These are phyloP conservation scores for Pollicipes pollicipes DNA, from an alignment of 1,140 invertebrate species.

Conservation along the genomic window DNA sequence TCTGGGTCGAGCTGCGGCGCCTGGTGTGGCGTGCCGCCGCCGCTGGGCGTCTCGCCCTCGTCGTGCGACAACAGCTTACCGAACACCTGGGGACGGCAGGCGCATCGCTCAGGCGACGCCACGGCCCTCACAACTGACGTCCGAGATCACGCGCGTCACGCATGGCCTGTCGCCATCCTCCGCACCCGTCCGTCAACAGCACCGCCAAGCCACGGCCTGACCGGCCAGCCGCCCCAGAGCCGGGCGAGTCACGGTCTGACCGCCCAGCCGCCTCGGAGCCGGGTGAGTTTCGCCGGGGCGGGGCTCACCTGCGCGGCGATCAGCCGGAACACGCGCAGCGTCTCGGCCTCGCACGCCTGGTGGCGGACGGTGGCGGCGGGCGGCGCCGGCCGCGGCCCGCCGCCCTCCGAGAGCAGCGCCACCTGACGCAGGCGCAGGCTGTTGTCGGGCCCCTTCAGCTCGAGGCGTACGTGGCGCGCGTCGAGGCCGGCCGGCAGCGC, in stretches of 20 bases:
- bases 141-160: no score
- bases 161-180: no score
- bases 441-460: conserved; percentile 79
- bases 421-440: conserved; percentile 74
- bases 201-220: no score
- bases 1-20: conserved; percentile 30
- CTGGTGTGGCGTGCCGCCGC: conserved; percentile 12
- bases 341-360: conserved; percentile 76
- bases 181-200: no score
- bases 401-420: conserved; percentile 37
- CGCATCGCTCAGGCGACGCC: no score
- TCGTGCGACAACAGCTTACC: conserved; percentile 61
- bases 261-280: no score
- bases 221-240: no score
- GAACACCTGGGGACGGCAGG: no score
- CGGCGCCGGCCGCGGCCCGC: conserved; percentile 28
- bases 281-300: conserved; percentile 12
- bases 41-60: conserved; percentile 22
- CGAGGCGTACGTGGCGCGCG: conserved; percentile 66
- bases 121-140: no score
- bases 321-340: conserved; percentile 77
- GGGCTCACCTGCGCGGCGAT: conserved; percentile 64
- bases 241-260: no score
- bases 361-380: conserved; percentile 46
- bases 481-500: conserved; percentile 62